phyloP scores from a whole-genome alignment of 2,888 invertebrate genomes.

The Meliscaeva auricollis region DNA sequence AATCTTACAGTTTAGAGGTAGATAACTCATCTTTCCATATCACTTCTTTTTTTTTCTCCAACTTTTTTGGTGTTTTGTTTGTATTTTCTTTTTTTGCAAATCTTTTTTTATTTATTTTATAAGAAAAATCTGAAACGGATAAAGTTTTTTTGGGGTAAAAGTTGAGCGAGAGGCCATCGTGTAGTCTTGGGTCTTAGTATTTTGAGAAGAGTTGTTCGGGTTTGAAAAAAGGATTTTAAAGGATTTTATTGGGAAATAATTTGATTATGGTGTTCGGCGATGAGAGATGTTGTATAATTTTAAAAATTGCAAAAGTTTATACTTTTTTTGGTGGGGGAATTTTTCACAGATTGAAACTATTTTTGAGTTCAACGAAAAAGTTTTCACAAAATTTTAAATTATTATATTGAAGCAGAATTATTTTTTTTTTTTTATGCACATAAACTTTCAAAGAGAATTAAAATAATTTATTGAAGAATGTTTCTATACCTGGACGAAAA shows the following conservation, averaged over 20 bases:
- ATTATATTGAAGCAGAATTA: not conserved
- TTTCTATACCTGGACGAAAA: no score
- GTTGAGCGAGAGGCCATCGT: slow-evolving; percentile 10
- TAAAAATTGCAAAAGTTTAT: slow-evolving; percentile 65
- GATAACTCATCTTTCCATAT: slow-evolving; percentile 50
- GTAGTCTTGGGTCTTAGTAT: slow-evolving; percentile 34
- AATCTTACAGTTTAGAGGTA: slow-evolving; percentile 69
- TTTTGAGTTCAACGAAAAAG: not conserved
- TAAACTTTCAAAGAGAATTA: not conserved
- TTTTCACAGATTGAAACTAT: slow-evolving; percentile 15
- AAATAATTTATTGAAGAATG: no score
- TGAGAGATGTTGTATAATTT: slow-evolving; percentile 48
- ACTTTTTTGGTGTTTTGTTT: slow-evolving; percentile 2
- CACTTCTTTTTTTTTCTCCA: slow-evolving; percentile 8
- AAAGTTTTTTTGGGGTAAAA: slow-evolving; percentile 46
- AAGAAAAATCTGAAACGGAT: slow-evolving; percentile 50
- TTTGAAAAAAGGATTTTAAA: slow-evolving; percentile 41
- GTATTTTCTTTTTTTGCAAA: slow-evolving; percentile 15
- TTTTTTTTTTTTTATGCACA: not conserved
- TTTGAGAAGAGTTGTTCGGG: slow-evolving; percentile 41
- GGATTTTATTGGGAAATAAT: slow-evolving; percentile 59
- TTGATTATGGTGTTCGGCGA: slow-evolving; percentile 47
- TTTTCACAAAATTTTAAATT: not conserved
- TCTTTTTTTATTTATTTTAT: slow-evolving; percentile 43
- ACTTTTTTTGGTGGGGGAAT: slow-evolving; percentile 11